Evolutionary conservation across 2,113 vertebrate species (phyloP).

Genomic region (Hippocampus barbouri): DNA sequence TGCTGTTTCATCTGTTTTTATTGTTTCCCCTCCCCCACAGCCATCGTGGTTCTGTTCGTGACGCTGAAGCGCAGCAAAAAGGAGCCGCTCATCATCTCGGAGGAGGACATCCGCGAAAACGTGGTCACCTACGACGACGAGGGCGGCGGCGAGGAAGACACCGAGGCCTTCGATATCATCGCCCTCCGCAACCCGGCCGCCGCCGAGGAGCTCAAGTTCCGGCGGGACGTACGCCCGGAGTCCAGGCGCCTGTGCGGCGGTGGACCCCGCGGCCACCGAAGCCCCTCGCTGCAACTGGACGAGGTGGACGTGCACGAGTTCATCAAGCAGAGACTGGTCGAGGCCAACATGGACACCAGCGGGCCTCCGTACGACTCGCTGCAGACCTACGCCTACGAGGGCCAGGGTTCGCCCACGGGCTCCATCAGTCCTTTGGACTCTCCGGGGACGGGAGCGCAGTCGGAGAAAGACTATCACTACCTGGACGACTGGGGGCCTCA

Average conservation of each 20-base stretch:
- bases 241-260: constrained; percentile 46
- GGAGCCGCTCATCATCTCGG: constrained; percentile 90
- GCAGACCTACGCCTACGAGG: constrained; percentile 96
- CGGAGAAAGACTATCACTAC: constrained; percentile 84
- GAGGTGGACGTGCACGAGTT: constrained; percentile 85
- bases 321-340: constrained; percentile 86
- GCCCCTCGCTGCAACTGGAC: constrained; percentile 67
- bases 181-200: constrained; percentile 88
- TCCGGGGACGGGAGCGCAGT: constrained; percentile 74
- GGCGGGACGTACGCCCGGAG: constrained; percentile 87
- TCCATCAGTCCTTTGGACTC: constrained; percentile 94
- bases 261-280: constrained; percentile 16
- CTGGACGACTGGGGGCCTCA: constrained; percentile 91
- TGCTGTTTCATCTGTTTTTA: not conserved
- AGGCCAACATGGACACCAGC: constrained; percentile 86
- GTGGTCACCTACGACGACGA: constrained; percentile 97
- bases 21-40: constrained; percentile 57
- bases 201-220: constrained; percentile 88
- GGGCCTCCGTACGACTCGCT: constrained; percentile 95
- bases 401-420: constrained; percentile 85
- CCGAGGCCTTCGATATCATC: constrained; percentile 94
- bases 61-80: constrained; percentile 90
- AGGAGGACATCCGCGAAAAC: constrained; percentile 94
- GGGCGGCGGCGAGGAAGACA: constrained; percentile 94
- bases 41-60: constrained; percentile 92